phyloP scores from a whole-genome alignment of 2,888 invertebrate genomes.

The Andrena haemorrhoa region DNA sequence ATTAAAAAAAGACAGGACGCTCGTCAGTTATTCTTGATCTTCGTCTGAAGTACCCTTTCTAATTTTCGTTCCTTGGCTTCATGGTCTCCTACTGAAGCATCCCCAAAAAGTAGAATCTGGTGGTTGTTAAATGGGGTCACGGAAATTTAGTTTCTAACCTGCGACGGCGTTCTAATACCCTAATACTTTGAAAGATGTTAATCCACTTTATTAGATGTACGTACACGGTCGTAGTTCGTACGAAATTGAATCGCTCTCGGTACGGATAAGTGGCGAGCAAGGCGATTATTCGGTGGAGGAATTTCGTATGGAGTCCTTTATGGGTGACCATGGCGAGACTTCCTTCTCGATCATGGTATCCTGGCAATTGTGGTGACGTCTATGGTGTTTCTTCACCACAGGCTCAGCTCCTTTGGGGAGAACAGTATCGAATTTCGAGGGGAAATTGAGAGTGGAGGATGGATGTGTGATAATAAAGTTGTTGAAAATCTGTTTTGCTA shows the following conservation, averaged over 20 bases:
- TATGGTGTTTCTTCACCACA: slow-evolving; percentile 60
- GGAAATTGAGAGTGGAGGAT: too few species aligned
- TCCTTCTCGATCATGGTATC: slow-evolving; percentile 48
- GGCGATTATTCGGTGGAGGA: background rate
- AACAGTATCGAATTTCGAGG: background rate
- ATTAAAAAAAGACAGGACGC: background rate
- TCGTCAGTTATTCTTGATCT: background rate
- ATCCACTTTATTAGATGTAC: slow-evolving; percentile 75
- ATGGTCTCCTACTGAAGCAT: slow-evolving; percentile 46
- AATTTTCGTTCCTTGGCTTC: slow-evolving; percentile 24
- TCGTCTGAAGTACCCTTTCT: background rate
- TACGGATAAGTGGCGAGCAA: background rate
- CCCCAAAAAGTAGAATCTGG: slow-evolving; percentile 26
- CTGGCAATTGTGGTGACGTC: slow-evolving; percentile 53
- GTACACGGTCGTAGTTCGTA: background rate
- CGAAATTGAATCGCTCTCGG: background rate
- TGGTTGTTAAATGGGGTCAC: background rate
- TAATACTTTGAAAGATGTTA: slow-evolving; percentile 75
- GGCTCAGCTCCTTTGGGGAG: background rate
- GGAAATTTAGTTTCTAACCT: slow-evolving; percentile 48
- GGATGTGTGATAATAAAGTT: background rate
- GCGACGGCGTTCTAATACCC: slow-evolving; percentile 67
- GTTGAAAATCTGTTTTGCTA: background rate
- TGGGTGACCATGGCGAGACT: slow-evolving; percentile 41
- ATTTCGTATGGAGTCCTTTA: slow-evolving; percentile 12